phyloP scores from a whole-genome alignment of 2,888 invertebrate species.

The Lasioglossum villosulum region DNA sequence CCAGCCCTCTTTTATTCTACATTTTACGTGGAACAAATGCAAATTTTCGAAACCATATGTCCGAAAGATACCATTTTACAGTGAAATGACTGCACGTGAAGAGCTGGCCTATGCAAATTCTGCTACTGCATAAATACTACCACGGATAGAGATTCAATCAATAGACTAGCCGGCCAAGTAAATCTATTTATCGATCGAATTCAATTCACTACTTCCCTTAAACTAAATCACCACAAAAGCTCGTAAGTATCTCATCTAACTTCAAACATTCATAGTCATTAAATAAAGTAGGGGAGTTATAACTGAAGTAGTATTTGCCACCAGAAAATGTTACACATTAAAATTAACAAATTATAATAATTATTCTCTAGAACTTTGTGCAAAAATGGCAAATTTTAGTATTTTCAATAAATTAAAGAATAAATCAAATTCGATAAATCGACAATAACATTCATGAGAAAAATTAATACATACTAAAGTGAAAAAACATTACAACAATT shows the following conservation, averaged over 20 bases:
- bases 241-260: background rate
- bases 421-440: no score
- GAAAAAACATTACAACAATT: no score
- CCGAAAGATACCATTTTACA: background rate
- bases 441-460: no score
- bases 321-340: no score
- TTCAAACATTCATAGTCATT: background rate
- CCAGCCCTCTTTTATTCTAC: background rate
- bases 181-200: background rate
- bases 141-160: background rate
- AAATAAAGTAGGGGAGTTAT: background rate
- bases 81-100: background rate
- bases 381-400: background rate
- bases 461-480: no score
- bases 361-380: background rate
- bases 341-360: no score
- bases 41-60: conserved; percentile 7
- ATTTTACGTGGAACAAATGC: conserved; percentile 12
- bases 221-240: background rate
- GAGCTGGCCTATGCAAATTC: background rate
- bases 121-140: background rate
- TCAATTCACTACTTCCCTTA: background rate
- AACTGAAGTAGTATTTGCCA: no score
- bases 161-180: background rate
- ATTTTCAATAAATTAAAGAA: no score